Evolutionary conservation across 2,113 vertebrate genomes (phyloP), one percentile per base, ranked within the genome.

Genomic region (Antigone vipio): DNA sequence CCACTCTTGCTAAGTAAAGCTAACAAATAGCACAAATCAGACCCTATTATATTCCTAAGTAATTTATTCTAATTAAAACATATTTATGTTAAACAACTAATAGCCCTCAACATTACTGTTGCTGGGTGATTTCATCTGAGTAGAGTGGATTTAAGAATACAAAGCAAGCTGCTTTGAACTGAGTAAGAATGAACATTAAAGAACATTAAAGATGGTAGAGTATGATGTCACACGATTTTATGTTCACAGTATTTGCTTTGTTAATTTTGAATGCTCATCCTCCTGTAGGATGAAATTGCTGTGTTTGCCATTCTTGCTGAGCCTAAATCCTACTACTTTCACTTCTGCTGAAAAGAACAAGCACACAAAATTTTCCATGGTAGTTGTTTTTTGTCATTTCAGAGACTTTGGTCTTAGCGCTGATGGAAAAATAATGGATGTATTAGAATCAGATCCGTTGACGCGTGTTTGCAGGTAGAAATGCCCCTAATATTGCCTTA

Each of bases 321-420:
- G 10, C 3, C 9, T 56, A 64, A n/a, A 44, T 55, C 7, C 19
- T 35, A 35, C 18, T 58, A 16, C 2, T 32, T 69, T 79, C 59
- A 67, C 5, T 3, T 38, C 27, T 32, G 5, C 5, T 86, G 12
- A 53, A 45, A 88, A 69, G 6, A 62, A 35, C 1, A 55, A 45
- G 24, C 11, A 49, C 2, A 24, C 6, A 22, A 26, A 12, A 3
- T 6, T n/a, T 66, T 50, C 29, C 12, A 8, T 0, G 1, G 6
- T 9, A 3, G 4, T n/a, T 38, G 20, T 0, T 35, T 58, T 60
- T 38, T 34, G 3, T 23, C 5, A 30, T 47, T 34, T 76, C 9
- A 58, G 35, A 42, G 15, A 20, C 24, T 58, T 71, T 38, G 6
- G 7, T 76, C 21, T 83, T 38, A 79, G 12, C 21, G 34, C 29